These are phyloP conservation scores for Drosophila tanythrix DNA, from an alignment of 2,888 invertebrate species.

Conservation along the genomic window DNA sequence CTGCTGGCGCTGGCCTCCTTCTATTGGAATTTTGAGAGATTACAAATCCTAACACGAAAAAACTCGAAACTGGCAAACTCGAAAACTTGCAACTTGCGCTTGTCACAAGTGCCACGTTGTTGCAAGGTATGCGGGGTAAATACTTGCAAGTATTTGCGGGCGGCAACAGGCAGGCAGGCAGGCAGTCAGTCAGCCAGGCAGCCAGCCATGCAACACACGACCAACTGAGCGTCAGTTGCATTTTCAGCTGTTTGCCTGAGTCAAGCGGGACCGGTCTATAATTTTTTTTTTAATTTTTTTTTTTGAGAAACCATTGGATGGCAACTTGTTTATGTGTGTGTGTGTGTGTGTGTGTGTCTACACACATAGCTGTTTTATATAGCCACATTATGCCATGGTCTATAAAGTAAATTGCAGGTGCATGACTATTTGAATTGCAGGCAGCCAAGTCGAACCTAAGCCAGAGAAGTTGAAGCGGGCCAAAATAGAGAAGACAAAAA, in stretches of 20 bases:
- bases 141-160: slow-evolving; percentile 12
- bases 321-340: slow-evolving; percentile 56
- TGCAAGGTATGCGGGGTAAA: slow-evolving; percentile 62
- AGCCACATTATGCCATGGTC: slow-evolving; percentile 83
- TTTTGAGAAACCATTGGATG: slow-evolving; percentile 61
- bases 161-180: slow-evolving; percentile 42
- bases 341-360: slow-evolving; percentile 21
- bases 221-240: slow-evolving; percentile 59
- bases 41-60: slow-evolving; percentile 28
- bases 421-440: slow-evolving; percentile 82
- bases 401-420: slow-evolving; percentile 85
- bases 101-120: slow-evolving; percentile 60
- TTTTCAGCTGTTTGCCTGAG: slow-evolving; percentile 76
- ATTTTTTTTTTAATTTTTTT: slow-evolving; percentile 17
- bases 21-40: slow-evolving; percentile 30
- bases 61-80: slow-evolving; percentile 28
- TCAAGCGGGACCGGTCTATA: slow-evolving; percentile 70
- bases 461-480: slow-evolving; percentile 41
- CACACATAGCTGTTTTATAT: slow-evolving; percentile 41
- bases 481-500: slow-evolving; percentile 35
- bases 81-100: slow-evolving; percentile 55
- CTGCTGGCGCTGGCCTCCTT: slow-evolving; percentile 12
- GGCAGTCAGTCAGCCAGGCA: slow-evolving; percentile 50
- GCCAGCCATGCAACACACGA: slow-evolving; percentile 62
- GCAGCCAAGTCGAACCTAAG: slow-evolving; percentile 57